These are phyloP conservation scores for Gryon sp. DNA, from an alignment of 1,140 invertebrate species.

Conservation along the genomic window DNA sequence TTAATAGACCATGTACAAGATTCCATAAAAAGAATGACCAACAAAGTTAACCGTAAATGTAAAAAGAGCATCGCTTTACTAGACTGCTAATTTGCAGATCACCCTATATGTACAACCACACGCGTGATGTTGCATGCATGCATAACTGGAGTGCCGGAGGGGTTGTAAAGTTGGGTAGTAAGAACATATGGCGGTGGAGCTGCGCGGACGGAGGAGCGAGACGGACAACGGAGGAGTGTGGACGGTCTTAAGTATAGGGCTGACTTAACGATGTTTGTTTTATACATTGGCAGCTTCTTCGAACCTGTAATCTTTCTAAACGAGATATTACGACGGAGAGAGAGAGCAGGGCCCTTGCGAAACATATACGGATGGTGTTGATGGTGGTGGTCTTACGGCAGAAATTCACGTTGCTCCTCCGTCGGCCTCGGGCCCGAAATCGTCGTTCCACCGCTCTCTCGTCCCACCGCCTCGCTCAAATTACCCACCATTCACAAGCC, in stretches of 20 bases:
- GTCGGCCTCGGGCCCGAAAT: slow-evolving; percentile 65
- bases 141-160: slow-evolving; percentile 53
- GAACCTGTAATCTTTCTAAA: slow-evolving; percentile 81
- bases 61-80: slow-evolving; percentile 52
- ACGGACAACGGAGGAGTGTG: slow-evolving; percentile 56
- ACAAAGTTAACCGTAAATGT: slow-evolving; percentile 5
- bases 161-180: slow-evolving; percentile 61
- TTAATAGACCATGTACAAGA: no score
- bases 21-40: no score
- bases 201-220: slow-evolving; percentile 30
- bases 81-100: slow-evolving; percentile 50
- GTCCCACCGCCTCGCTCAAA: slow-evolving; percentile 51
- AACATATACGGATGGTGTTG: slow-evolving; percentile 57
- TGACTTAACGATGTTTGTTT: slow-evolving; percentile 81
- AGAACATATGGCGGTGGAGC: slow-evolving; percentile 53
- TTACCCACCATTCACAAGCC: slow-evolving; percentile 64
- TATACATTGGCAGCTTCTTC: slow-evolving; percentile 80
- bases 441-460: slow-evolving; percentile 45
- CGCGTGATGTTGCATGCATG: slow-evolving; percentile 21
- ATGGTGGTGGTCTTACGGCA: slow-evolving; percentile 56
- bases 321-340: slow-evolving; percentile 79
- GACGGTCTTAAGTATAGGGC: slow-evolving; percentile 77
- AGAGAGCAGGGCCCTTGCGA: slow-evolving; percentile 60
- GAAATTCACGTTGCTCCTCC: slow-evolving; percentile 53
- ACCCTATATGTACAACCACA: slow-evolving; percentile 52